phyloP scores from a whole-genome alignment of 1,140 invertebrate genomes.

The Drosophila insularis region DNA sequence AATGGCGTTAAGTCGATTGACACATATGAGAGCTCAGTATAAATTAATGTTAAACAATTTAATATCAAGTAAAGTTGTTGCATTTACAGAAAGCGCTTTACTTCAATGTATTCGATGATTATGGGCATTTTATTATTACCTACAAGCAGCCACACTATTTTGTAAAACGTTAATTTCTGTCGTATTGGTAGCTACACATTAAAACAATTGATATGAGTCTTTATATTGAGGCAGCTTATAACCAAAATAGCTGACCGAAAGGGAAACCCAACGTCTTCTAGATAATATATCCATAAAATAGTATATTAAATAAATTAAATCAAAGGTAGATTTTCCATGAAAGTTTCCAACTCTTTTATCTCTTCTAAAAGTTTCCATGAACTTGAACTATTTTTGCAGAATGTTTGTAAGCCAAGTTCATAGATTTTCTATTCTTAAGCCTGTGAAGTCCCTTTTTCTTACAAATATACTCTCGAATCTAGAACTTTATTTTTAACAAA shows the following conservation, averaged over 20 bases:
- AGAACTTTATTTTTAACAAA: slow-evolving; percentile 43
- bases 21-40: neutral
- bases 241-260: too few species aligned
- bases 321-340: neutral
- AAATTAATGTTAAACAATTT: neutral
- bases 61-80: neutral
- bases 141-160: neutral
- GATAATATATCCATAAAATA: too few species aligned
- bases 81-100: neutral
- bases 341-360: neutral
- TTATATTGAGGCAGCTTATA: too few species aligned
- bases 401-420: neutral
- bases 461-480: slow-evolving; percentile 22
- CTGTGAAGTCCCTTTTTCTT: neutral
- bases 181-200: too few species aligned
- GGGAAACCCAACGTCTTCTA: too few species aligned
- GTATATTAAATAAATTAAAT: neutral
- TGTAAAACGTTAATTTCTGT: neutral
- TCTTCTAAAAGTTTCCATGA: neutral
- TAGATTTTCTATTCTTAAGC: neutral
- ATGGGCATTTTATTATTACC: neutral
- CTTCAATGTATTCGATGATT: too few species aligned
- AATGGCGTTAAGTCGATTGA: neutral
- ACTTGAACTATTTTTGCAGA: slow-evolving; percentile 3
- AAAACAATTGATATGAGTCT: too few species aligned